These are phyloP conservation scores for Rhingia campestris DNA, from an alignment of 2,888 invertebrate genomes.

Conservation along the genomic window DNA sequence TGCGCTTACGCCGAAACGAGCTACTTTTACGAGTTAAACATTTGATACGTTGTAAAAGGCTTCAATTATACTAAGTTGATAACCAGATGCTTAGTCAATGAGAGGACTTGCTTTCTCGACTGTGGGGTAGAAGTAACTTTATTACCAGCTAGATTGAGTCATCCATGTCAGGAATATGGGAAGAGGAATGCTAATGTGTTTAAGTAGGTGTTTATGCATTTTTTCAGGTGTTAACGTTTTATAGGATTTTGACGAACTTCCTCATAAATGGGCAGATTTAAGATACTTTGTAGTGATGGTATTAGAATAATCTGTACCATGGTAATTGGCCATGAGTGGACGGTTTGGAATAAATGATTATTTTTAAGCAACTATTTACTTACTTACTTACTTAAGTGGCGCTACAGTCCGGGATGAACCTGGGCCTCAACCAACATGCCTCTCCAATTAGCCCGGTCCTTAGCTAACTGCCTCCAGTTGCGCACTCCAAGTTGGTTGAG, in stretches of 20 bases:
- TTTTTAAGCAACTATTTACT: no score
- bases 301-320: no score
- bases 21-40: slow-evolving; percentile 47
- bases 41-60: slow-evolving; percentile 51
- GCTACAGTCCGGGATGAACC: no score
- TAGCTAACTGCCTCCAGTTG: no score
- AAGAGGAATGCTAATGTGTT: slow-evolving; percentile 3
- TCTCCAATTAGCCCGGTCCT: no score
- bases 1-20: slow-evolving; percentile 30
- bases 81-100: slow-evolving; percentile 56
- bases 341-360: no score
- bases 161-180: neutral
- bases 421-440: no score
- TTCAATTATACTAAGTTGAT: slow-evolving; percentile 62
- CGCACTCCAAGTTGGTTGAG: no score
- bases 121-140: slow-evolving; percentile 19
- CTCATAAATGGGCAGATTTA: no score
- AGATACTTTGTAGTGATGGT: no score
- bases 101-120: slow-evolving; percentile 17
- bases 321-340: no score
- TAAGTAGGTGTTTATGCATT: slow-evolving; percentile 44
- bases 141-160: slow-evolving; percentile 34
- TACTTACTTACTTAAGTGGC: no score
- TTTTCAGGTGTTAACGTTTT: slow-evolving; percentile 30
- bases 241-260: slow-evolving; percentile 18